Conservation (phyloP, 2,888 invertebrate genomes). For the Crematogaster levior region DNA sequence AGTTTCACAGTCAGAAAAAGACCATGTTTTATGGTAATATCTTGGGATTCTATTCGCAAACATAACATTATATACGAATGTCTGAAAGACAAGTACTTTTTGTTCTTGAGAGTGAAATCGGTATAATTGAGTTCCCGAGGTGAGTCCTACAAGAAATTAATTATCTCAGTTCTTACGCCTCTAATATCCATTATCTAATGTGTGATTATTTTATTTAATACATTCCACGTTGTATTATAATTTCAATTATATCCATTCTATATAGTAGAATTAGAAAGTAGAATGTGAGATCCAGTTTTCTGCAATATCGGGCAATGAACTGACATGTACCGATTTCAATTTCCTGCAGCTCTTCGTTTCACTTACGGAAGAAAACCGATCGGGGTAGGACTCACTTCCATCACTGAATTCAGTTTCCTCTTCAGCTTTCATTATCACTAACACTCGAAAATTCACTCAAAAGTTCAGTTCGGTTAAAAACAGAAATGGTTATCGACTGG, state of each 20-base stretch:
- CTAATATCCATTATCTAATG: neutral
- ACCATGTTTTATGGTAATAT: conserved; percentile 1
- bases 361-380: neutral
- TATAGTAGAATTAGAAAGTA: conserved; percentile 26
- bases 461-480: neutral
- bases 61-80: neutral
- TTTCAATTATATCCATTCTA: neutral
- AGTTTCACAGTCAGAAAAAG: neutral
- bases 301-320: neutral
- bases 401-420: neutral
- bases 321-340: neutral
- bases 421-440: neutral
- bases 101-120: neutral
- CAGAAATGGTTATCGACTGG: neutral
- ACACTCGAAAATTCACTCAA: neutral
- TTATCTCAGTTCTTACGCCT: neutral
- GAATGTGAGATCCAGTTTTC: neutral
- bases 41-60: neutral
- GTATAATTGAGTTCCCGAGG: neutral
- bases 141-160: neutral
- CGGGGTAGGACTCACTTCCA: neutral
- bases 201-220: neutral
- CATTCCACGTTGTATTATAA: neutral
- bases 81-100: neutral
- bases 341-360: neutral